A percentile compares a stretch with the other conserved stretches of the same genome.
Evolutionary conservation across 2,113 vertebrate species (phyloP).

Genomic region (Hippocampus barbouri): DNA sequence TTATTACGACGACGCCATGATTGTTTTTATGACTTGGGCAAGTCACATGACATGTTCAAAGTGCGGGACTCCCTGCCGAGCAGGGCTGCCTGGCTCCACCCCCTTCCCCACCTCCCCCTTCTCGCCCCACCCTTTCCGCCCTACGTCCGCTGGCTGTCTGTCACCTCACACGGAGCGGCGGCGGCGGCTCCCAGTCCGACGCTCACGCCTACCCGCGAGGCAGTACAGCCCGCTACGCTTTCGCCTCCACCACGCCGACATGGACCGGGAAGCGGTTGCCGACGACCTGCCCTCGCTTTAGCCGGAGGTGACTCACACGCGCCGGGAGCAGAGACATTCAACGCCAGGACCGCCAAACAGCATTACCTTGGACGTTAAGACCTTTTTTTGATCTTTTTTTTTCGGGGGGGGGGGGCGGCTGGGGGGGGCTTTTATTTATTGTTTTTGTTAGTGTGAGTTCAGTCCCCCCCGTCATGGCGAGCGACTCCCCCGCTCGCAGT

Average conservation of each 20-base stretch:
- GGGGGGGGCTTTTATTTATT: neutral
- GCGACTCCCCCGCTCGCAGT: slow-evolving; percentile 88
- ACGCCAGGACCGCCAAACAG: slow-evolving; percentile 37
- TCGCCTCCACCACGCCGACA: slow-evolving; percentile 31
- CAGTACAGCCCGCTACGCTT: neutral
- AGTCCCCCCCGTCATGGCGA: slow-evolving; percentile 80
- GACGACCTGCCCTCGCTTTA: neutral
- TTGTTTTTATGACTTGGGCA: neutral
- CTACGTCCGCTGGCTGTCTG: slow-evolving; percentile 20
- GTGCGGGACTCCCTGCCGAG: neutral
- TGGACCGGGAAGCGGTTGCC: slow-evolving; percentile 33
- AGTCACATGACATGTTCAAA: neutral
- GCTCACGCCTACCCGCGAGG: neutral
- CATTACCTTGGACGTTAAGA: slow-evolving; percentile 44
- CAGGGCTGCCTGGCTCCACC: neutral
- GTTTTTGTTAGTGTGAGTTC: neutral
- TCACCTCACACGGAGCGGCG: slow-evolving; percentile 35
- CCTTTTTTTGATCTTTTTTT: neutral
- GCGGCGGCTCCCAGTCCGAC: neutral
- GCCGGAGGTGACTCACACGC: neutral
- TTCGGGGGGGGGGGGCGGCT: too few species aligned
- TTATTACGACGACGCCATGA: too few species aligned
- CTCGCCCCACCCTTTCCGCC: neutral
- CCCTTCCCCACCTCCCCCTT: neutral
- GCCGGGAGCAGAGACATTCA: slow-evolving; percentile 17